Base-by-base conservation (phyloP, 2,113 vertebrate species). In the Mandrillus leucophaeus region DNA sequence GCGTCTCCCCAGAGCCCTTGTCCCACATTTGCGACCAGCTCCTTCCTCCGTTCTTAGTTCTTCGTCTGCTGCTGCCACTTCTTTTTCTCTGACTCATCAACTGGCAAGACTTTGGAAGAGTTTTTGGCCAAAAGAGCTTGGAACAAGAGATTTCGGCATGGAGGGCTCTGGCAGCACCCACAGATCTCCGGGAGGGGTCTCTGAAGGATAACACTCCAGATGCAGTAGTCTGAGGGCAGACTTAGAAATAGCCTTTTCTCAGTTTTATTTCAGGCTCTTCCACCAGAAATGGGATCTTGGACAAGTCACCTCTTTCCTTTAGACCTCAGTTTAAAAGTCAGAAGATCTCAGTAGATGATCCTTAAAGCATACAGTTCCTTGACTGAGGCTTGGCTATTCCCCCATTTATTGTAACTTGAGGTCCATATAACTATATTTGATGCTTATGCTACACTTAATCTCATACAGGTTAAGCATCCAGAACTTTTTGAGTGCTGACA, bases 81-180 rank as follows among this genome's bases (percentile, higher is more conserved):
- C n/a, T 83, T 66, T 45, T 45, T 80, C 79, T 88, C 72, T 87
- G 52, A 40, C 40, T 61, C 61, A 23, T 85, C 84, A 89, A 38
- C 59, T 22, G 52, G 35, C 43, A 96, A 70, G 70, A 6, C 68
- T 87, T 18, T n/a, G 48, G 70, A 88, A 90, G 66, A 94, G 61
- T 6, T 55, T 12, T 52, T 84, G n/a, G 50, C 35, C 40, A 4
- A 84, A 88, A 55, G 16, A 38, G 25, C 70, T 32, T 81, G 64
- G 50, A 83, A 12, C 25, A 76, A 45, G 32, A 68, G 68, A 11
- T 66, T 66, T 89, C 61, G 50, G 59, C 20, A 12, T 0, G 1
- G 12, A 52, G 13, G 40, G 10, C 22, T 68, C 38, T 27, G 68
- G 48, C 9, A 70, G 35, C 61, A 30, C 1, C 3, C 27, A 23